Percentiles rank a stretch among this genome's conserved stretches.
phyloP scores from a whole-genome alignment of 2,888 invertebrate species.

The Ectemnius continuus region DNA sequence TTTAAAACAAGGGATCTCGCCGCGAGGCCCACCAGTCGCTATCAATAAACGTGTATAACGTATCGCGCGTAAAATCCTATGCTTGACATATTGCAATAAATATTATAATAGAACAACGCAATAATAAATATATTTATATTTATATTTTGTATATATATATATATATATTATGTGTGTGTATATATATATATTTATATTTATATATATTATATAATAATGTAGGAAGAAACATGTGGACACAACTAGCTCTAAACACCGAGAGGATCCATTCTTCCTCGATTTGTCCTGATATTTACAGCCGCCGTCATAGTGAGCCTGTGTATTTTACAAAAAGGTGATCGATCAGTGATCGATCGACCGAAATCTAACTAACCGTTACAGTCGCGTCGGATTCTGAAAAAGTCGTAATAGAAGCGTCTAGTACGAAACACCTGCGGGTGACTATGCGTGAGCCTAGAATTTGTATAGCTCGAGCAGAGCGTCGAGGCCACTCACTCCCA shows the following conservation, averaged over 20 bases:
- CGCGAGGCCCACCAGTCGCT: conserved; percentile 52
- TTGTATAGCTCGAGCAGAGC: neutral
- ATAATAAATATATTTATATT: conserved; percentile 76
- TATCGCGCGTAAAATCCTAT: conserved; percentile 68
- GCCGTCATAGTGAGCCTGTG: conserved; percentile 62
- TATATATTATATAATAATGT: conserved; percentile 68
- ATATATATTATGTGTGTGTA: conserved; percentile 47
- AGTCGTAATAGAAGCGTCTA: conserved; percentile 43
- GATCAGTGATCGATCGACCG: conserved; percentile 30
- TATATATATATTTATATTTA: conserved; percentile 21
- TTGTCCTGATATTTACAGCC: conserved; percentile 68
- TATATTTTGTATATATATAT: conserved; percentile 63
- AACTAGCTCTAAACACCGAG: conserved; percentile 75
- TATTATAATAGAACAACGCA: conserved; percentile 77
- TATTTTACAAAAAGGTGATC: conserved; percentile 65
- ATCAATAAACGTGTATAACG: conserved; percentile 60
- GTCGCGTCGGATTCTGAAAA: conserved; percentile 21
- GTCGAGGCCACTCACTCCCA: neutral
- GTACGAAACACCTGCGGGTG: conserved; percentile 45
- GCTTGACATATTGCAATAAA: conserved; percentile 74
- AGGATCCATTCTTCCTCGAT: conserved; percentile 55
- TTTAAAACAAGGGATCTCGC: conserved; percentile 53
- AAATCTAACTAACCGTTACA: too few relatives aligned
- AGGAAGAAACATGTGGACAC: conserved; percentile 76
- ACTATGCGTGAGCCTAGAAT: too few relatives aligned